Conservation (phyloP, 2,888 invertebrate species). For the Synanthedon andrenaeformis region DNA sequence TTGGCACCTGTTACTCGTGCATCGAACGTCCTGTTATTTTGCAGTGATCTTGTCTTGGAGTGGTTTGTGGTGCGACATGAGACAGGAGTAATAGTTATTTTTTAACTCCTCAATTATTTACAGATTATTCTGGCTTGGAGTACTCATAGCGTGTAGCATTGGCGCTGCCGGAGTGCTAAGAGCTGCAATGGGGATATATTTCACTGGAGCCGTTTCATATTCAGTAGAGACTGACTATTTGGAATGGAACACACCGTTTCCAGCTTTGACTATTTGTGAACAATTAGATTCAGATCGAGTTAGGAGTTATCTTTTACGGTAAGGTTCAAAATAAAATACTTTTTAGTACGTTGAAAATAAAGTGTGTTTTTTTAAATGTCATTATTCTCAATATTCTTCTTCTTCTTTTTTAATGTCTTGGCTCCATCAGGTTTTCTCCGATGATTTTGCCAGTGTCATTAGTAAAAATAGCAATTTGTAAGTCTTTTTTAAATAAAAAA, state of each 20-base stretch:
- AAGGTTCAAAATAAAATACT: neutral
- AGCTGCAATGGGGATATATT: conserved; percentile 47
- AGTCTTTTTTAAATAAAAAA: too few relatives aligned
- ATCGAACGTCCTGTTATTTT: too few relatives aligned
- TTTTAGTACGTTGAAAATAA: conserved; percentile 2
- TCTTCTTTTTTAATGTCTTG: too few relatives aligned
- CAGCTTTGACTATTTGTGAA: conserved; percentile 73
- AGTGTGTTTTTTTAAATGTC: neutral
- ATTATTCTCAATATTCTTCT: too few relatives aligned
- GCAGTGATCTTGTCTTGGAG: too few relatives aligned
- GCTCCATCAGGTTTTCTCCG: too few relatives aligned
- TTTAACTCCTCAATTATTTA: conserved; percentile 10
- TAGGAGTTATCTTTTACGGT: conserved; percentile 30
- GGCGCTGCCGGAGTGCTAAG: conserved; percentile 39
- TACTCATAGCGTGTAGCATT: conserved; percentile 38
- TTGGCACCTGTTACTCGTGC: too few relatives aligned
- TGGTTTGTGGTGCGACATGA: too few relatives aligned
- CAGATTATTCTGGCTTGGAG: conserved; percentile 68
- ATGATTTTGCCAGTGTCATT: too few relatives aligned
- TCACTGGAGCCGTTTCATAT: conserved; percentile 60
- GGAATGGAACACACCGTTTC: conserved; percentile 73
- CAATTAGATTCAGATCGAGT: conserved; percentile 32
- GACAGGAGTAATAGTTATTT: too few relatives aligned
- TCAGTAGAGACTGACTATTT: conserved; percentile 71
- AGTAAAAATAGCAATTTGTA: too few relatives aligned